A percentile compares a stretch with the other conserved stretches of the same genome.
Conservation (phyloP, 2,888 invertebrate species). For the Amphipyra tragopoginis region DNA sequence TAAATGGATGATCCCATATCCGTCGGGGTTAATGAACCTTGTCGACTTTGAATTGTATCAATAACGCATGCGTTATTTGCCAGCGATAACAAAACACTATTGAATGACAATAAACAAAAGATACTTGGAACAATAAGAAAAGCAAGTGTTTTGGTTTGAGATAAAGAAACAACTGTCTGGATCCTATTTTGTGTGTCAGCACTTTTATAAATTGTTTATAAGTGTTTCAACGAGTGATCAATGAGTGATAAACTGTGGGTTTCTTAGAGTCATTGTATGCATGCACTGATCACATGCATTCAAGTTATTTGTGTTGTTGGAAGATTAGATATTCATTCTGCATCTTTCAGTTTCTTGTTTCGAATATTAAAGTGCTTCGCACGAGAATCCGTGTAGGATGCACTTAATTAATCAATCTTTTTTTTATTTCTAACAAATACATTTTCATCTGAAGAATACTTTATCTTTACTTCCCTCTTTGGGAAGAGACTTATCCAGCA, state of each 20-base stretch:
- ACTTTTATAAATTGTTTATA: neutral
- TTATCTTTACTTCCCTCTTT: neutral
- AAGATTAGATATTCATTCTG: constrained; percentile 11
- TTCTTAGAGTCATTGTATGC: constrained; percentile 15
- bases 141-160: constrained; percentile 49
- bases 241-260: constrained; percentile 8
- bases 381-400: neutral
- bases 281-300: constrained; percentile 11
- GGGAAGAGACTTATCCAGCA: neutral
- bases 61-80: constrained; percentile 58
- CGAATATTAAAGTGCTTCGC: constrained; percentile 11
- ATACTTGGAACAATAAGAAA: constrained; percentile 55
- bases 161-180: constrained; percentile 24
- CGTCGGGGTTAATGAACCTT: constrained; percentile 49
- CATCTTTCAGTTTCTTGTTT: constrained; percentile 14
- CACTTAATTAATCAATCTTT: neutral
- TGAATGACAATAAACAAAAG: constrained; percentile 62
- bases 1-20: constrained; percentile 51
- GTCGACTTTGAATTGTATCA: constrained; percentile 57
- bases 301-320: constrained; percentile 6
- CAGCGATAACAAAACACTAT: constrained; percentile 53
- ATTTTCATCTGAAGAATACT: too few relatives aligned
- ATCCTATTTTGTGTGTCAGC: constrained; percentile 20
- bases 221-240: neutral
- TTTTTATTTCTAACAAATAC: too few relatives aligned